These are phyloP conservation scores for Morpho helenor DNA, from an alignment of 2,888 invertebrate species.

Conservation along the genomic window DNA sequence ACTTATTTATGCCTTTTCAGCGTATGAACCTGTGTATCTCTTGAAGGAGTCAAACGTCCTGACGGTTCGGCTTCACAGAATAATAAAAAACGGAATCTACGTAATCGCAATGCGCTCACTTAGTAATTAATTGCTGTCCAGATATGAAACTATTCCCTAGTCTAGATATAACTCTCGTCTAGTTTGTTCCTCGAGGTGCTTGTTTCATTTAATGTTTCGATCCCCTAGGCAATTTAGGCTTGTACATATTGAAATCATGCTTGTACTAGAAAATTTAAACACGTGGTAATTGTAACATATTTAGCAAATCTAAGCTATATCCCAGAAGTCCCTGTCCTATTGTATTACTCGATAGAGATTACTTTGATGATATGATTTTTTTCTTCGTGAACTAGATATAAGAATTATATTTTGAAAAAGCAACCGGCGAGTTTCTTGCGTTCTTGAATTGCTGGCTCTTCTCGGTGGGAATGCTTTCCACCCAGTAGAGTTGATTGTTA, in stretches of 20 bases:
- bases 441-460: neutral
- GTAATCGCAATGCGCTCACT: neutral
- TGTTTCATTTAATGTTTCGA: constrained; percentile 6
- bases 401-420: neutral
- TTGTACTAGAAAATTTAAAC: neutral
- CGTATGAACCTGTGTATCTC: no score
- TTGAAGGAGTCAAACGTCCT: no score
- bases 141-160: constrained; percentile 1
- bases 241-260: constrained; percentile 6
- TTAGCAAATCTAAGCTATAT: no score
- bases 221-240: constrained; percentile 8
- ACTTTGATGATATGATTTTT: no score
- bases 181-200: constrained; percentile 8
- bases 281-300: no score
- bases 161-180: neutral
- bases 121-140: constrained; percentile 8
- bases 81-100: no score
- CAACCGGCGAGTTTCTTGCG: neutral
- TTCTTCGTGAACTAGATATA: no score
- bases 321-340: no score
- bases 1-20: no score
- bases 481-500: no score
- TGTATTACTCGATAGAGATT: no score
- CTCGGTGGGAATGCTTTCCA: neutral
- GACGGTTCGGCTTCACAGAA: no score